Conservation (phyloP, 2,888 invertebrate genomes). For the Nomada fabriciana region DNA sequence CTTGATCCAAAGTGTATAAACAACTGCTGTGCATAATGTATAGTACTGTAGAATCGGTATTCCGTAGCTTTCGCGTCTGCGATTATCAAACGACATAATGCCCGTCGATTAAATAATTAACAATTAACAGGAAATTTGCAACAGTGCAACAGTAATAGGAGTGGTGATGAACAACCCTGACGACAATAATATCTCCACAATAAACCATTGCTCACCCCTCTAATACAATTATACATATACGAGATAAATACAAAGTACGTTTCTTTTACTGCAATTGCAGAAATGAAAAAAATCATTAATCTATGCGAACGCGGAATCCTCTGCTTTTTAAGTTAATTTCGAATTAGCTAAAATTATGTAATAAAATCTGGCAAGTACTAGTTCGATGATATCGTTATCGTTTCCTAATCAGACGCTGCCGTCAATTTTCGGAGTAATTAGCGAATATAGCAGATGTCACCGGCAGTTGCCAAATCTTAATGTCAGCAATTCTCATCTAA, state of each 20-base stretch:
- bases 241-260: too few relatives aligned
- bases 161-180: conserved; percentile 46
- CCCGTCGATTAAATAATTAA: neutral
- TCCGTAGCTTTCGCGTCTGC: neutral
- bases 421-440: neutral
- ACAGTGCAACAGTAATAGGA: too few relatives aligned
- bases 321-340: too few relatives aligned
- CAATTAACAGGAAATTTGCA: neutral
- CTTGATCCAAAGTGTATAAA: neutral
- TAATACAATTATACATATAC: too few relatives aligned
- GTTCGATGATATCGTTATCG: neutral
- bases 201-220: conserved; percentile 26
- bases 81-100: neutral
- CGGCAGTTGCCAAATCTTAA: conserved; percentile 14
- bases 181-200: conserved; percentile 60
- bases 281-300: too few relatives aligned
- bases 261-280: too few relatives aligned
- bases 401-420: neutral
- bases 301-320: too few relatives aligned
- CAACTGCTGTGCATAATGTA: neutral
- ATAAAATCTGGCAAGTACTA: neutral
- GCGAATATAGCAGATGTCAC: neutral
- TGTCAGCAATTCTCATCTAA: conserved; percentile 17
- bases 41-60: neutral
- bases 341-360: neutral